Conservation (phyloP, 2,113 vertebrate genomes). For the Pterophyllum scalare region DNA sequence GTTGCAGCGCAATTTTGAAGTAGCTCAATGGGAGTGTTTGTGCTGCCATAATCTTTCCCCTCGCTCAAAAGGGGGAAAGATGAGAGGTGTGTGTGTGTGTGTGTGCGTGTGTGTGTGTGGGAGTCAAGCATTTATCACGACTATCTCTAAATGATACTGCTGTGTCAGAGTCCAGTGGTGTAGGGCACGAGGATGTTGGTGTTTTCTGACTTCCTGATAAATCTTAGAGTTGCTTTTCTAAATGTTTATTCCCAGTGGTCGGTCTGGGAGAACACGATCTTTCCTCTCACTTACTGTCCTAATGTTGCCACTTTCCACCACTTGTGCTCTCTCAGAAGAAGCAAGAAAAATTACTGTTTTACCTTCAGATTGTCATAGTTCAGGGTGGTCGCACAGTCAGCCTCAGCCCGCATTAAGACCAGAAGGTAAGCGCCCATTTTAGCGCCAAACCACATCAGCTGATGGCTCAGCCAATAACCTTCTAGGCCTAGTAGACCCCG, state of each 20-base stretch:
- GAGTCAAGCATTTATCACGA: conserved; percentile 44
- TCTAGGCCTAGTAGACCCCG: neutral
- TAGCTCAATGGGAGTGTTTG: conserved; percentile 57
- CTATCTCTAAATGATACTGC: conserved; percentile 37
- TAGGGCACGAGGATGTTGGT: neutral
- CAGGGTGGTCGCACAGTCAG: no score
- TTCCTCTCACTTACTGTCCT: neutral
- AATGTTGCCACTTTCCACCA: neutral
- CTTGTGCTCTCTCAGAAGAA: neutral
- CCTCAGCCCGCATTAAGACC: neutral
- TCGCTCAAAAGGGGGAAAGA: neutral
- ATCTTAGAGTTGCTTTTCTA: neutral
- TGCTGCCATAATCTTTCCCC: conserved; percentile 44
- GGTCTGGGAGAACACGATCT: neutral
- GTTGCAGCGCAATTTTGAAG: conserved; percentile 32
- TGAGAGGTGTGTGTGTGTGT: neutral
- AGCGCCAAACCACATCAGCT: neutral
- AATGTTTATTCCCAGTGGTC: neutral
- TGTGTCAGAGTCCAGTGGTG: conserved; percentile 35
- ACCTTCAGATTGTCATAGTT: neutral
- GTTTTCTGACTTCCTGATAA: neutral
- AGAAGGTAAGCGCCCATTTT: neutral
- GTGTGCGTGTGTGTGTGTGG: conserved; percentile 24
- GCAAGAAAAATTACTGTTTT: neutral
- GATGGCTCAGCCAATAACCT: neutral